These are phyloP conservation scores for Machaerirhynchus nigripectus DNA, from an alignment of 2,113 vertebrate species.

Conservation along the genomic window DNA sequence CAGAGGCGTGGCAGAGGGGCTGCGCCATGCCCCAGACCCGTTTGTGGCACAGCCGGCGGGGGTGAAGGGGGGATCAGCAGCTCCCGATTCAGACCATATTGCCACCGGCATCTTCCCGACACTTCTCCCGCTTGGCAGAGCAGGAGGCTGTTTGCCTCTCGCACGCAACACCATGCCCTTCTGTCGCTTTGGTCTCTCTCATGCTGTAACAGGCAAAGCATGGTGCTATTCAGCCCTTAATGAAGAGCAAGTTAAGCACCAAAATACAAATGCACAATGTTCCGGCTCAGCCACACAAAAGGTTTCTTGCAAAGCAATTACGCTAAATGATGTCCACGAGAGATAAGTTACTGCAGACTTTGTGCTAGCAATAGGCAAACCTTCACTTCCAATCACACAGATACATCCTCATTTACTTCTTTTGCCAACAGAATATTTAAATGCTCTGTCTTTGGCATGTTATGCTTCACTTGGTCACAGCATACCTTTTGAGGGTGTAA, in stretches of 20 bases:
- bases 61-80: not conserved
- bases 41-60: not conserved
- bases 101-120: not conserved
- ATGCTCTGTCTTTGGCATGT: not conserved
- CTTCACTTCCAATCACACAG: not conserved
- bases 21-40: not conserved
- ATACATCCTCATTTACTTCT: not conserved
- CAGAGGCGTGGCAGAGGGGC: not conserved
- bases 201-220: not conserved
- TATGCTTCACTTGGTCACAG: not conserved
- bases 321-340: rapidly evolving
- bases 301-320: slow-evolving; percentile 32
- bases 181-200: not conserved
- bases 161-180: not conserved
- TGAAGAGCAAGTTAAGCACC: slow-evolving; percentile 14
- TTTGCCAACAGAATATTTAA: not conserved
- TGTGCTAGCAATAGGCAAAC: not conserved
- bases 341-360: not conserved
- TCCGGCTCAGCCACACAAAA: not conserved
- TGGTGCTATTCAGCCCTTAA: not conserved
- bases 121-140: not conserved
- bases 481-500: slow-evolving; percentile 9
- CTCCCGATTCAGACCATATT: not conserved
- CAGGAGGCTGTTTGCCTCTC: not conserved
- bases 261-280: not conserved